Percentiles rank a stretch among this genome's conserved stretches.
These are phyloP conservation scores for Amblyteles armatorius DNA, from an alignment of 2,888 invertebrate species.

Conservation along the genomic window DNA sequence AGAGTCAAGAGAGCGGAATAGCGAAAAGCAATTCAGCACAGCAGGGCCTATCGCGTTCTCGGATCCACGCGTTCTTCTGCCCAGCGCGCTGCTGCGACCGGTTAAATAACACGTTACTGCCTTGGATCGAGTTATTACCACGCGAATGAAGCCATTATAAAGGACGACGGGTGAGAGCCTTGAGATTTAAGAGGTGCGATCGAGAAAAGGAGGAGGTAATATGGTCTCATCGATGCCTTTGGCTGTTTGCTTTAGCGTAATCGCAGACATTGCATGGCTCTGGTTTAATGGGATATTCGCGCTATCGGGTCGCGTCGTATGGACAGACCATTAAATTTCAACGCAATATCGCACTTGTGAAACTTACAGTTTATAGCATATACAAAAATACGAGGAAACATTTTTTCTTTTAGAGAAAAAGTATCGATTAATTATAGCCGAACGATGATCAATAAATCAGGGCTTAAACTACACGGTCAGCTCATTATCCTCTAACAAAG, in stretches of 20 bases:
- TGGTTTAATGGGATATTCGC: constrained; percentile 41
- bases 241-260: constrained; percentile 71
- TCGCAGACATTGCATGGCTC: constrained; percentile 5
- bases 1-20: constrained; percentile 36
- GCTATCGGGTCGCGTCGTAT: constrained; percentile 6
- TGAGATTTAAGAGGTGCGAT: constrained; percentile 66
- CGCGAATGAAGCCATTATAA: constrained; percentile 76
- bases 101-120: constrained; percentile 77
- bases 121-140: constrained; percentile 67
- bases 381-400: neutral
- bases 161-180: constrained; percentile 63
- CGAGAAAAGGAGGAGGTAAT: constrained; percentile 41
- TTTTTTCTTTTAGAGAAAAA: no score
- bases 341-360: neutral
- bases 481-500: neutral
- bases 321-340: constrained; percentile 10
- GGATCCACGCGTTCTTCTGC: constrained; percentile 54
- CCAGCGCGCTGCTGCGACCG: constrained; percentile 63
- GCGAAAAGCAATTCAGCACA: constrained; percentile 70
- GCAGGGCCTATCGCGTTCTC: constrained; percentile 55
- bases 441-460: neutral
- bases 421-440: no score
- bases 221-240: constrained; percentile 26
- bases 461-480: neutral
- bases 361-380: neutral